Conservation (phyloP, 2,113 vertebrate genomes). For the Spermophilus dauricus region DNA sequence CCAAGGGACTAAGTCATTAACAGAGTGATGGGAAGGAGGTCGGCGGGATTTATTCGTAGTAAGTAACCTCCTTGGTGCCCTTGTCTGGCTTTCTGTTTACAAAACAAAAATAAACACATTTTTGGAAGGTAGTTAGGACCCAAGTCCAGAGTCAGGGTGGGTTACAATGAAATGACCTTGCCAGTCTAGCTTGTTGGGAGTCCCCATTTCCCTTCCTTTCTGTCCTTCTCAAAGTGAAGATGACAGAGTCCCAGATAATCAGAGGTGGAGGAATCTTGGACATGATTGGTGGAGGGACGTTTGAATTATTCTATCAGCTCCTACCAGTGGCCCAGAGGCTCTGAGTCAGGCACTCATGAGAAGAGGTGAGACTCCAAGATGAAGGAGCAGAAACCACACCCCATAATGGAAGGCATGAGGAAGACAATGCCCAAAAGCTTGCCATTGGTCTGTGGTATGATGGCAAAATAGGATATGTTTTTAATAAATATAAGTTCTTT, state of each 20-base stretch:
- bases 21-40: not conserved
- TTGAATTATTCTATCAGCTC: not conserved
- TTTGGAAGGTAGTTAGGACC: not conserved
- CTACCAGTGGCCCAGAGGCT: not conserved
- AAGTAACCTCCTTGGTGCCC: not conserved
- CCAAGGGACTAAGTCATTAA: slow-evolving; percentile 57
- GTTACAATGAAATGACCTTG: not conserved
- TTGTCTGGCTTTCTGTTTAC: slow-evolving; percentile 38
- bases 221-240: not conserved
- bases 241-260: not conserved
- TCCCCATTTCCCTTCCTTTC: not conserved
- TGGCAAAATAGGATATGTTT: not conserved
- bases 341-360: not conserved
- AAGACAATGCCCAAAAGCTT: not conserved
- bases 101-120: slow-evolving; percentile 12
- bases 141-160: not conserved
- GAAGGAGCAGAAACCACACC: not conserved
- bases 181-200: not conserved
- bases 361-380: not conserved
- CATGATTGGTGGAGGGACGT: not conserved
- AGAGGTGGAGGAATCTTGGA: not conserved
- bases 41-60: not conserved
- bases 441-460: not conserved
- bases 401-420: not conserved
- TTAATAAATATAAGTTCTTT: not conserved